Evolutionary conservation across 2,888 invertebrate species (phyloP).

Genomic region (Calliphora vomitoria): DNA sequence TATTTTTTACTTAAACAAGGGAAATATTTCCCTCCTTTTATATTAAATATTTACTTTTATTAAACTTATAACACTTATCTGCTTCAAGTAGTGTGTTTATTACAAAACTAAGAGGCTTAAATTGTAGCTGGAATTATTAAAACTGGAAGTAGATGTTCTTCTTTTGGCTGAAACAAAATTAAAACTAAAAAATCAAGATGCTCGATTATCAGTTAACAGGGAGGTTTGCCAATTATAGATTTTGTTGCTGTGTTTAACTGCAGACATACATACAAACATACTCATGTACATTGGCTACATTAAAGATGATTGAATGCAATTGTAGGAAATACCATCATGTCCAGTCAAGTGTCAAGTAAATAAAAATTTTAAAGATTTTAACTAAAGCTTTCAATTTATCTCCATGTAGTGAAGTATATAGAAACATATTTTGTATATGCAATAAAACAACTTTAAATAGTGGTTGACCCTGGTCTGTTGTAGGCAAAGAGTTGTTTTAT

Average conservation of each 20-base stretch:
- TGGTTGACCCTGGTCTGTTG: conserved; percentile 65
- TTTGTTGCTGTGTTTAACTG: neutral
- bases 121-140: conserved; percentile 8
- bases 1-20: neutral
- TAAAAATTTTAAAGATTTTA: conserved; percentile 34
- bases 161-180: conserved; percentile 35
- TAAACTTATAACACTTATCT: neutral
- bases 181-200: conserved; percentile 53
- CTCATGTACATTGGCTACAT: neutral
- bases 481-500: conserved; percentile 33
- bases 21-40: neutral
- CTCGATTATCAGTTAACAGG: conserved; percentile 7
- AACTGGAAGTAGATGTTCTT: neutral
- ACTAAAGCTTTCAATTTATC: neutral
- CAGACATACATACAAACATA: neutral
- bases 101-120: conserved; percentile 32
- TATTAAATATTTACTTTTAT: neutral
- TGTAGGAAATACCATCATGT: conserved; percentile 8
- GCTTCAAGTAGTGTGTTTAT: neutral
- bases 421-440: neutral
- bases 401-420: neutral
- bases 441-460: conserved; percentile 27
- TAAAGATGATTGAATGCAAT: conserved; percentile 43
- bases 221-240: conserved; percentile 29
- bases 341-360: conserved; percentile 40